These are phyloP conservation scores for Scolopax rusticola DNA, from an alignment of 2,797 vertebrate genomes.

Conservation along the genomic window DNA sequence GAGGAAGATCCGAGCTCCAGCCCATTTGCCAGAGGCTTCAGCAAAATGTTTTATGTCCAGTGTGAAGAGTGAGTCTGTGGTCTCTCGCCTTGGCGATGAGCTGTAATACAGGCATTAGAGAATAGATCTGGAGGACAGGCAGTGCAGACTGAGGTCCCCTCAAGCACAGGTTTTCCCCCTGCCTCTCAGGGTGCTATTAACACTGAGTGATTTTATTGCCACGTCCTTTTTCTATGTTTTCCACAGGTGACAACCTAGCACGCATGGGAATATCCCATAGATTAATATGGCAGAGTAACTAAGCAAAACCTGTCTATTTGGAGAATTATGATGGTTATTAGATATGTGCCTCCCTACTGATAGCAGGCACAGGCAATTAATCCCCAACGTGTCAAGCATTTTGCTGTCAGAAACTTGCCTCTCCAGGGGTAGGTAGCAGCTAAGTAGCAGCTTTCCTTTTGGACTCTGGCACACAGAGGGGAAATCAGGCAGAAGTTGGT, in stretches of 20 bases:
- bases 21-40: neutral
- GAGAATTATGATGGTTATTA: neutral
- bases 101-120: neutral
- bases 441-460: slow-evolving; percentile 47
- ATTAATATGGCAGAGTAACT: neutral
- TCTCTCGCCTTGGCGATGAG: neutral
- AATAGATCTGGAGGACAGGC: neutral
- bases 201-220: neutral
- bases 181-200: neutral
- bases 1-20: neutral
- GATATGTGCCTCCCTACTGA: neutral
- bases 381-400: neutral
- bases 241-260: neutral
- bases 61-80: neutral
- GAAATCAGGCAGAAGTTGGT: slow-evolving; percentile 41
- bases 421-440: slow-evolving; percentile 51
- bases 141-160: neutral
- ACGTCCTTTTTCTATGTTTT: neutral
- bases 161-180: neutral
- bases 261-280: neutral
- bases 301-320: neutral
- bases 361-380: neutral
- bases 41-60: neutral
- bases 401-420: slow-evolving; percentile 14
- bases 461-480: neutral